Evolutionary conservation across 2,113 vertebrate species (phyloP).

Genomic region (Sapayoa aenigma): DNA sequence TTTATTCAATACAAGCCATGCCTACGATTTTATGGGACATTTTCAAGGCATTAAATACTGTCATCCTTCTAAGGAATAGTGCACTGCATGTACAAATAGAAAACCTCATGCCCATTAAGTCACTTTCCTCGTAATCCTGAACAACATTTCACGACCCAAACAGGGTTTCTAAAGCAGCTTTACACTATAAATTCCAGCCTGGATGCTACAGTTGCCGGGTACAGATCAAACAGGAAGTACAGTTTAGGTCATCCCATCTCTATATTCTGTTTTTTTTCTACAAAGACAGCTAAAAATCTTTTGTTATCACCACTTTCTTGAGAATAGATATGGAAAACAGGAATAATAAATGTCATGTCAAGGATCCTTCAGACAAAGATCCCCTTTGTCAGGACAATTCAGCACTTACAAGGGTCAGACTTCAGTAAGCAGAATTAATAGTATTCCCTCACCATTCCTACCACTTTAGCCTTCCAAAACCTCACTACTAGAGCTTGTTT

Average conservation of each 20-base stretch:
- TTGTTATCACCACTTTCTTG: background rate
- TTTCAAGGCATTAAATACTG: background rate
- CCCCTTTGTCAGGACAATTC: background rate
- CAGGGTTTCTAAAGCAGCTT: background rate
- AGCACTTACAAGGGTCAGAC: background rate
- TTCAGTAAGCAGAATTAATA: background rate
- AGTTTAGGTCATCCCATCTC: background rate
- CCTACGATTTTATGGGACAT: background rate
- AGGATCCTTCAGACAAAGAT: background rate
- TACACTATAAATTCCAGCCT: background rate
- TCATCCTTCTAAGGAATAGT: background rate
- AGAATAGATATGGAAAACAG: background rate
- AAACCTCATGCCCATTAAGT: constrained; percentile 15
- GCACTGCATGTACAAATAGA: constrained; percentile 16
- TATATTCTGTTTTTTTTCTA: background rate
- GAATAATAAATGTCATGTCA: background rate
- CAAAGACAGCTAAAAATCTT: background rate
- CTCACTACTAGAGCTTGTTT: background rate
- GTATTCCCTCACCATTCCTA: background rate
- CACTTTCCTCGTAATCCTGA: background rate
- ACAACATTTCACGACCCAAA: background rate
- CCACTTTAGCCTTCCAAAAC: background rate
- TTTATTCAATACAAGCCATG: background rate
- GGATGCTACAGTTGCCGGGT: background rate
- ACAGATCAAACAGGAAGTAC: background rate